These are phyloP conservation scores for Mycteria americana DNA, from an alignment of 2,797 vertebrate species.

Conservation along the genomic window DNA sequence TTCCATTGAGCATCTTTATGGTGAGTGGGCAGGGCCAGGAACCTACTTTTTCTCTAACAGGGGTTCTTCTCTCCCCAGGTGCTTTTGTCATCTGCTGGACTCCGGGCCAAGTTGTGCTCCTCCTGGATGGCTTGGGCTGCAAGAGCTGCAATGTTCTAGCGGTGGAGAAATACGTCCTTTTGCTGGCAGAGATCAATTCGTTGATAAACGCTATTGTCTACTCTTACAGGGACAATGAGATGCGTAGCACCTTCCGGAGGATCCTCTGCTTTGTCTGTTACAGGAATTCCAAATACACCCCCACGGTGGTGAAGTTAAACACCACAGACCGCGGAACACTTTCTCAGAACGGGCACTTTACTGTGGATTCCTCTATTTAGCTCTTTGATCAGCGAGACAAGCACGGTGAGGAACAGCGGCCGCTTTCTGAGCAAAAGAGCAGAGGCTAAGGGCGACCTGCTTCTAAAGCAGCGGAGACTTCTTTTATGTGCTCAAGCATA, in stretches of 20 bases:
- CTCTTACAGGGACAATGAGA: constrained; percentile 90
- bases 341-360: constrained; percentile 66
- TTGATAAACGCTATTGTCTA: constrained; percentile 91
- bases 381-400: background rate
- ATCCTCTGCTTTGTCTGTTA: constrained; percentile 81
- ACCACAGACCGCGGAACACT: constrained; percentile 68
- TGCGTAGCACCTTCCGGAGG: constrained; percentile 86
- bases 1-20: background rate
- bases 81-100: constrained; percentile 96
- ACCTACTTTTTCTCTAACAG: background rate
- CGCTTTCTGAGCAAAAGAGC: background rate
- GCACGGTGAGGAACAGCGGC: background rate
- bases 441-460: background rate
- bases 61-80: constrained; percentile 71
- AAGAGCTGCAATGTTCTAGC: constrained; percentile 74
- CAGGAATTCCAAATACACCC: constrained; percentile 40
- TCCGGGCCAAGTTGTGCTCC: constrained; percentile 87
- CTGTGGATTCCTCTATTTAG: constrained; percentile 74
- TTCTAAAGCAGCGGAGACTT: background rate
- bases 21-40: background rate
- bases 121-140: constrained; percentile 86
- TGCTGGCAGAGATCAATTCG: constrained; percentile 92
- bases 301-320: constrained; percentile 39
- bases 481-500: background rate
- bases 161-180: constrained; percentile 88